Evolutionary conservation across 2,113 vertebrate genomes (phyloP).

Genomic region (Himantopus leucocephalus): DNA sequence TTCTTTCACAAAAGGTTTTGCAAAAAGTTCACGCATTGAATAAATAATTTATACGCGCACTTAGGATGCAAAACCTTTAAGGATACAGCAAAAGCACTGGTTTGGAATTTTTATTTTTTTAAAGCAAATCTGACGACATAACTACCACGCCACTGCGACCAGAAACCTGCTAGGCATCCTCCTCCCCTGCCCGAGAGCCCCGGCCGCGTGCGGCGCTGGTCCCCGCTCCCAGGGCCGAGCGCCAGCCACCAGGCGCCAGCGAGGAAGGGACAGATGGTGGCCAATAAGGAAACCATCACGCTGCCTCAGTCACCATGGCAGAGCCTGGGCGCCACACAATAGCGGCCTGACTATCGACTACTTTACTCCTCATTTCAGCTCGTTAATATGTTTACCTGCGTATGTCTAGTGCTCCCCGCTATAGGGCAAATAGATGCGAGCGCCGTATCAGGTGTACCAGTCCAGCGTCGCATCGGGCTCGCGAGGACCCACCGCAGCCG

Average conservation of each 20-base stretch:
- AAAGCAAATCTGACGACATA: background rate
- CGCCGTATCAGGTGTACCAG: too few species aligned
- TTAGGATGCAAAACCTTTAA: background rate
- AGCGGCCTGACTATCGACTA: background rate
- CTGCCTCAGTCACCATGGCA: background rate
- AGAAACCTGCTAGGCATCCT: background rate
- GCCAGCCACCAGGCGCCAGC: background rate
- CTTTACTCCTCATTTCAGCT: background rate
- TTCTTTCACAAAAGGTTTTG: background rate
- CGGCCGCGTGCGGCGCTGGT: background rate
- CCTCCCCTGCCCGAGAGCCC: fast-evolving
- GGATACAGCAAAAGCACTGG: fast-evolving
- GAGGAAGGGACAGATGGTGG: constrained; percentile 38
- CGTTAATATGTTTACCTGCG: background rate
- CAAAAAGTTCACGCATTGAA: background rate
- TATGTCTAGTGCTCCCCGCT: background rate
- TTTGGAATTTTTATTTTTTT: background rate
- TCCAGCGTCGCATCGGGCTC: fast-evolving
- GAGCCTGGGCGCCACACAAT: background rate
- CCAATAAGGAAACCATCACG: constrained; percentile 33
- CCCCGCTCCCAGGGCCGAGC: background rate
- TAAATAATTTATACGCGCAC: background rate
- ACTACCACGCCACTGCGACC: background rate
- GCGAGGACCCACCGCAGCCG: background rate
- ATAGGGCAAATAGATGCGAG: fast-evolving